phyloP scores from a whole-genome alignment of 2,797 vertebrate species.

The Erethizon dorsatum region DNA sequence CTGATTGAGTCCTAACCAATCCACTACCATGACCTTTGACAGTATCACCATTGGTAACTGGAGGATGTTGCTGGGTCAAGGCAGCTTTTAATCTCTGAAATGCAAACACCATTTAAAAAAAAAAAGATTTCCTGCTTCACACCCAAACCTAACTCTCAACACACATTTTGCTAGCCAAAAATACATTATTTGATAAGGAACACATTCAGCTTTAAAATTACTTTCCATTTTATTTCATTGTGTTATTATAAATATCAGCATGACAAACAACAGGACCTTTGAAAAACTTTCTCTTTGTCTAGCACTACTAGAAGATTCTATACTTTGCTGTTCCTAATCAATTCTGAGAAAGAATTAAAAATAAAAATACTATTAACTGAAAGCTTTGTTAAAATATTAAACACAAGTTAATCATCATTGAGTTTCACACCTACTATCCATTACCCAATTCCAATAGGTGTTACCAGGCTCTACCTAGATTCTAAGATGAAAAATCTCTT shows the following conservation, averaged over 20 bases:
- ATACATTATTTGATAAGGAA: conserved; percentile 14
- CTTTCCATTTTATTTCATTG: conserved; percentile 26
- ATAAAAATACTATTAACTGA: not conserved
- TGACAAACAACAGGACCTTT: conserved; percentile 44
- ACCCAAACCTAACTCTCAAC: not conserved
- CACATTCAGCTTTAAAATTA: conserved; percentile 18
- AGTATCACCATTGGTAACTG: conserved; percentile 96
- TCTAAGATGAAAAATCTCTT: conserved; percentile 11
- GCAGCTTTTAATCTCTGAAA: conserved; percentile 95
- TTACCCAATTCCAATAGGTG: not conserved
- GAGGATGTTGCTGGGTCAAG: conserved; percentile 96
- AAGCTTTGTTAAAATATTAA: conserved; percentile 37
- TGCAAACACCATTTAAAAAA: conserved; percentile 72
- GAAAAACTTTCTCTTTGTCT: conserved; percentile 40
- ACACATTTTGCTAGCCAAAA: conserved; percentile 41
- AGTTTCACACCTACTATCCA: not conserved
- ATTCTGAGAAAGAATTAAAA: conserved; percentile 21
- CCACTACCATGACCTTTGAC: conserved; percentile 94
- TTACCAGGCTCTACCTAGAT: not conserved
- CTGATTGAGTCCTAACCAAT: conserved; percentile 91
- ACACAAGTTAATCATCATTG: not conserved
- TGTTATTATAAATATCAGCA: conserved; percentile 20
- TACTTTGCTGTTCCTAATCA: not conserved
- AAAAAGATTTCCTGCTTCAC: not conserved
- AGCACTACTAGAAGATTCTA: conserved; percentile 8